phyloP scores from a whole-genome alignment of 2,113 vertebrate genomes.

The Calyptommatus sinebrachiatus region DNA sequence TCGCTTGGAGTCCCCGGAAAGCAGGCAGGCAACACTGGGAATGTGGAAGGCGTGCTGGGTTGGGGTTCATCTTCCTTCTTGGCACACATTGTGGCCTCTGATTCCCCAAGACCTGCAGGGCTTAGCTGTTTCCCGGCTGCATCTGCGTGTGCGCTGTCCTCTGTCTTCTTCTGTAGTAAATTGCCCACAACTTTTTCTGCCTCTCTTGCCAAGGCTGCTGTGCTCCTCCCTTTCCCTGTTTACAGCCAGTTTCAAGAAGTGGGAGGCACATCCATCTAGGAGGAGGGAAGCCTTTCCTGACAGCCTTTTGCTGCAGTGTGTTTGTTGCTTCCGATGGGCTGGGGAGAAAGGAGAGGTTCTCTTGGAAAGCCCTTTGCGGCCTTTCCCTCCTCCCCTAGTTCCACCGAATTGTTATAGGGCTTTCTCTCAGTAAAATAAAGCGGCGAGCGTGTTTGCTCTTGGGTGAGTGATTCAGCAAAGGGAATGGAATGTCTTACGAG shows the following conservation, averaged over 20 bases:
- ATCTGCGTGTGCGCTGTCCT: conserved; percentile 39
- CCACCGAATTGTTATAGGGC: not conserved
- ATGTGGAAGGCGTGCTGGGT: rapidly evolving
- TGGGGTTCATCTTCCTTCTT: not conserved
- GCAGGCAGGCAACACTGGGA: not conserved
- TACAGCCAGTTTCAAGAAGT: conserved; percentile 57
- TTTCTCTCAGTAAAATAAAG: not conserved
- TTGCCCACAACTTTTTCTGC: conserved; percentile 65
- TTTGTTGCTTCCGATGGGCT: not conserved
- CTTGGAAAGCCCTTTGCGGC: not conserved
- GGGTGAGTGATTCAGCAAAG: not conserved
- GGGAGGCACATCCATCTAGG: conserved; percentile 27
- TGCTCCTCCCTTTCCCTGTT: conserved; percentile 71
- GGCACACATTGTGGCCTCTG: conserved; percentile 10
- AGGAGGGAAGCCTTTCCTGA: not conserved
- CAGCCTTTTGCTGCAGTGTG: not conserved
- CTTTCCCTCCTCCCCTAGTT: not conserved
- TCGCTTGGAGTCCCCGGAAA: not conserved
- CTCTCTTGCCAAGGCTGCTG: conserved; percentile 54
- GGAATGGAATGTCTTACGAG: conserved; percentile 9
- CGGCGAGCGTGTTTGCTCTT: not conserved
- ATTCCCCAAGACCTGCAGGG: not conserved
- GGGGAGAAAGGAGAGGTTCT: not conserved
- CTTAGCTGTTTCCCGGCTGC: not conserved
- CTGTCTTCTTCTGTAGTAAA: conserved; percentile 59